Evolutionary conservation across 2,113 vertebrate species (phyloP).

Genomic region (Salvelinus namaycush): DNA sequence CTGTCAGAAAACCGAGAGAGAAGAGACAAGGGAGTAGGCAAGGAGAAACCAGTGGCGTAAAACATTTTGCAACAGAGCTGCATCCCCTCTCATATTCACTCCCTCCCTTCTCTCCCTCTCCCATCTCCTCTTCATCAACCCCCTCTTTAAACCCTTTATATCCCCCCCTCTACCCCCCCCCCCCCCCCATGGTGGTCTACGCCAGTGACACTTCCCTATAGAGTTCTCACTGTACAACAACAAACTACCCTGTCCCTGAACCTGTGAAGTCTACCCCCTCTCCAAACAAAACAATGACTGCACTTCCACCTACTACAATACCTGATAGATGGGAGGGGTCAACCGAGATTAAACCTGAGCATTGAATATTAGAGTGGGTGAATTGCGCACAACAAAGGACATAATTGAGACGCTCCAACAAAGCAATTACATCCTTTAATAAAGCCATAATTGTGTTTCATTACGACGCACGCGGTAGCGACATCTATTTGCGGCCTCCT

Average conservation of each 20-base stretch:
- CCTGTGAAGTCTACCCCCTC: slow-evolving; percentile 44
- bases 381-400: slow-evolving; percentile 63
- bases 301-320: not conserved
- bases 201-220: slow-evolving; percentile 3
- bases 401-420: slow-evolving; percentile 69
- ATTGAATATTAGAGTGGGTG: slow-evolving; percentile 54
- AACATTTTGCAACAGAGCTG: not conserved
- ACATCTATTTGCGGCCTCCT: slow-evolving; percentile 66
- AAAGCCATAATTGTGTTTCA: slow-evolving; percentile 74
- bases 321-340: slow-evolving; percentile 46
- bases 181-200: slow-evolving; percentile 40
- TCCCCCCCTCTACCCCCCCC: slow-evolving; percentile 21
- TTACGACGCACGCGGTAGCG: slow-evolving; percentile 50
- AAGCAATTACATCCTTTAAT: slow-evolving; percentile 76
- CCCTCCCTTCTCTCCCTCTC: slow-evolving; percentile 14
- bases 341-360: slow-evolving; percentile 61
- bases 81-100: slow-evolving; percentile 41
- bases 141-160: not conserved
- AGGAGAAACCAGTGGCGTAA: slow-evolving; percentile 48
- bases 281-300: slow-evolving; percentile 51
- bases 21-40: slow-evolving; percentile 39
- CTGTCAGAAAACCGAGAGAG: slow-evolving; percentile 36
- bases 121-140: slow-evolving; percentile 16
- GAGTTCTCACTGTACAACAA: slow-evolving; percentile 19
- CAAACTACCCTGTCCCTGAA: slow-evolving; percentile 13